Conservation (phyloP, 2,113 vertebrate species). For the Gnathonemus longibarbis region DNA sequence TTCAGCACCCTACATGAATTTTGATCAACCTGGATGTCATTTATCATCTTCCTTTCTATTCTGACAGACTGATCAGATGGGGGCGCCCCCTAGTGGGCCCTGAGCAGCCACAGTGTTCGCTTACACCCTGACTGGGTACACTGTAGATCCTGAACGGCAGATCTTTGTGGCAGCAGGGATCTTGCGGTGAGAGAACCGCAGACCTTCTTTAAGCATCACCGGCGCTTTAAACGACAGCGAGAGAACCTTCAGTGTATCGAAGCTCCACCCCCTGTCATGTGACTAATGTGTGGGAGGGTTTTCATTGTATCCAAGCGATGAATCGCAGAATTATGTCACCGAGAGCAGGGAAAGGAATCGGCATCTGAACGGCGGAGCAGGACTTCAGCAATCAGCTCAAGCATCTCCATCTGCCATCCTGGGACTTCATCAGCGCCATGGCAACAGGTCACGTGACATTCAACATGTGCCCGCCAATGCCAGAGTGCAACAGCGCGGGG, state of each 20-base stretch:
- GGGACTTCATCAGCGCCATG: neutral
- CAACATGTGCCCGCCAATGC: neutral
- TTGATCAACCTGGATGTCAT: neutral
- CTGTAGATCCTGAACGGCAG: neutral
- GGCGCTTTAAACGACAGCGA: neutral
- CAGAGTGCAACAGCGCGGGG: neutral
- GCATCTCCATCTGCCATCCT: constrained; percentile 3
- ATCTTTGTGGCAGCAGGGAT: neutral
- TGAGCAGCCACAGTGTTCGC: neutral
- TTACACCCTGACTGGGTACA: neutral
- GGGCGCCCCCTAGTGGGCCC: neutral
- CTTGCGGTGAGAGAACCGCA: neutral
- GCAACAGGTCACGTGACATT: neutral
- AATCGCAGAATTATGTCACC: neutral
- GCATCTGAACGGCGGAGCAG: neutral
- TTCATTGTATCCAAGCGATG: neutral
- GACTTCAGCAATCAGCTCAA: neutral
- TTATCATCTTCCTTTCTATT: neutral
- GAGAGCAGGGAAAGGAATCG: neutral
- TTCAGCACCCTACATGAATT: neutral
- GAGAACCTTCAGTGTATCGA: neutral
- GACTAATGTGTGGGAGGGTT: neutral
- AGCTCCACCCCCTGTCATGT: neutral
- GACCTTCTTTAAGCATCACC: neutral
- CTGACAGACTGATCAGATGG: neutral